Conservation (phyloP, 2,888 invertebrate genomes). For the Scaptomyza cyrtandrae region DNA sequence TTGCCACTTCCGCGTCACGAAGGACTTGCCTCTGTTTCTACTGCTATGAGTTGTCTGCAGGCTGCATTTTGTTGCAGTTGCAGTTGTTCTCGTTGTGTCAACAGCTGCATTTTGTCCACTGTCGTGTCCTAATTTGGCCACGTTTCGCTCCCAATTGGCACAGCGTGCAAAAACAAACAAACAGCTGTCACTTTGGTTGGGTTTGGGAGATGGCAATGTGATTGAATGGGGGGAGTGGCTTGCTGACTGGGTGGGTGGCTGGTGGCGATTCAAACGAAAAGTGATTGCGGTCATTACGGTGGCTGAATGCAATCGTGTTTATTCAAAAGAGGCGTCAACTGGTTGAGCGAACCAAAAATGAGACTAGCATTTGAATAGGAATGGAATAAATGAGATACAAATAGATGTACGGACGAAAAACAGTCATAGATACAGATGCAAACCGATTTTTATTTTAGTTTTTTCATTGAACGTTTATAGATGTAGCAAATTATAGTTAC, state of each 20-base stretch:
- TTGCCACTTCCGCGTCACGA: constrained; percentile 54
- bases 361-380: neutral
- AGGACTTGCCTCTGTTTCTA: constrained; percentile 8
- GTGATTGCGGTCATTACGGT: constrained; percentile 58
- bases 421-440: no score
- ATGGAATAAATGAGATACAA: neutral
- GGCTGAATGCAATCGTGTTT: constrained; percentile 39
- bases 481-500: no score
- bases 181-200: constrained; percentile 32
- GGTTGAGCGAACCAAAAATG: constrained; percentile 19
- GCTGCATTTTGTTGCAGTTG: constrained; percentile 30
- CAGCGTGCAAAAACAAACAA: constrained; percentile 57
- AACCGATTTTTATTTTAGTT: neutral
- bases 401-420: neutral
- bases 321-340: constrained; percentile 24
- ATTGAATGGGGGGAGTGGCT: neutral
- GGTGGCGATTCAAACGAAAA: constrained; percentile 14
- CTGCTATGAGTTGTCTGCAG: neutral
- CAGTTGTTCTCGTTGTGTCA: constrained; percentile 28
- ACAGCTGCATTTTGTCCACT: constrained; percentile 51
- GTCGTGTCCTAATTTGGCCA: constrained; percentile 71
- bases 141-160: constrained; percentile 71
- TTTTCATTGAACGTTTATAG: no score
- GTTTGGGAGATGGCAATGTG: neutral
- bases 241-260: neutral